Percentiles rank a stretch among this genome's conserved stretches.
Conservation (phyloP, 2,888 invertebrate genomes). For the Cantharis rustica region DNA sequence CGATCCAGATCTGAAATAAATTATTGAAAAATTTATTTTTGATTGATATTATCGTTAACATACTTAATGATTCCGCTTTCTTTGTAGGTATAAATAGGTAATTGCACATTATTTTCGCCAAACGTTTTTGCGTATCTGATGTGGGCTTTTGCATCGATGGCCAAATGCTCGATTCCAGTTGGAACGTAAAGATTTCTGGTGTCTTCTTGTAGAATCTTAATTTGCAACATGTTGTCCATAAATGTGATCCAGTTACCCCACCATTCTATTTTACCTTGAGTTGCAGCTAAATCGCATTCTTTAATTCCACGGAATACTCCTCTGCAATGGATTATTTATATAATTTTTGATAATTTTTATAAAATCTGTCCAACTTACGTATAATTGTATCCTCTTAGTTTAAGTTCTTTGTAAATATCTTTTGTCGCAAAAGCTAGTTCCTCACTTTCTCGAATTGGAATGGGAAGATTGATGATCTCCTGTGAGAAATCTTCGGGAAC, state of each 20-base stretch:
- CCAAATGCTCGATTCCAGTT: conserved; percentile 46
- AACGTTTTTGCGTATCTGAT: conserved; percentile 29
- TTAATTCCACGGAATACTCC: conserved; percentile 39
- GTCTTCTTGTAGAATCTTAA: conserved; percentile 71
- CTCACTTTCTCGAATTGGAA: neutral
- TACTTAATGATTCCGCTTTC: conserved; percentile 45
- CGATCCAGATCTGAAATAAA: conserved; percentile 66
- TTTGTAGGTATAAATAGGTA: conserved; percentile 53
- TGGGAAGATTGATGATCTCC: neutral
- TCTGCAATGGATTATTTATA: conserved; percentile 27
- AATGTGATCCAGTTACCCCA: conserved; percentile 85
- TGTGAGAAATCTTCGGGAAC: neutral
- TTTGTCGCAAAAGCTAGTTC: neutral
- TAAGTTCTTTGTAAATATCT: conserved; percentile 60
- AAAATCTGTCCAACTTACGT: conserved; percentile 33
- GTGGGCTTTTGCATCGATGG: conserved; percentile 32
- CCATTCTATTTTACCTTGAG: conserved; percentile 67
- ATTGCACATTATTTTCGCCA: conserved; percentile 39
- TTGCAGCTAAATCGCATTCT: conserved; percentile 42
- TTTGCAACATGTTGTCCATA: conserved; percentile 88
- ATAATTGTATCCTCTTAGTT: conserved; percentile 69
- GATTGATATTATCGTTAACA: neutral
- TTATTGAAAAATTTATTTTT: neutral
- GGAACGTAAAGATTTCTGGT: conserved; percentile 74
- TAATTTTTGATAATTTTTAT: neutral